These are phyloP conservation scores for Hesperia comma DNA, from an alignment of 2,888 invertebrate genomes.

Conservation along the genomic window DNA sequence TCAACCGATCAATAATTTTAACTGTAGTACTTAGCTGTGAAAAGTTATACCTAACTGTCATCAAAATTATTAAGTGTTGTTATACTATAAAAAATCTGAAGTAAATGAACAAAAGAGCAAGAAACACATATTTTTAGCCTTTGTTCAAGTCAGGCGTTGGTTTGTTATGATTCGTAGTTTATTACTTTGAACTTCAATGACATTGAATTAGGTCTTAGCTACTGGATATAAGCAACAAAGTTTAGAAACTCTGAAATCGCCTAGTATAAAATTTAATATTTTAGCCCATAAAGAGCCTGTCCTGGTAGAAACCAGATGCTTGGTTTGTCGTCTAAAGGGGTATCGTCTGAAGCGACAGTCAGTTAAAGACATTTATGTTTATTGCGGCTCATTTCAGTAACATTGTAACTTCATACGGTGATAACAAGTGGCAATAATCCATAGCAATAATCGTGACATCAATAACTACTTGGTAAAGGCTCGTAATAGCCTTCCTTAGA, in stretches of 20 bases:
- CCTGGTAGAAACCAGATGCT: background rate
- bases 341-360: background rate
- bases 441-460: background rate
- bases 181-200: background rate
- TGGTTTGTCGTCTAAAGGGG: background rate
- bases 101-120: background rate
- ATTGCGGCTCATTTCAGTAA: slow-evolving; percentile 1
- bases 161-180: background rate
- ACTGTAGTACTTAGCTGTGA: no score
- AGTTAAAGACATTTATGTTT: background rate
- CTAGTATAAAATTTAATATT: background rate
- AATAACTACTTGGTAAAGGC: slow-evolving; percentile 3
- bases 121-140: background rate
- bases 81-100: no score
- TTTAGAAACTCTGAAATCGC: background rate
- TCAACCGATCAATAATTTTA: no score
- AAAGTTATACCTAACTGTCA: no score
- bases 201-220: no score
- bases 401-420: background rate
- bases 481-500: background rate
- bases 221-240: background rate
- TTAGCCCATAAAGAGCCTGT: background rate
- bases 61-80: no score
- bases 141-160: background rate
- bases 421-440: slow-evolving; percentile 1